phyloP scores from a whole-genome alignment of 2,113 vertebrate genomes.

The Lanius collurio region DNA sequence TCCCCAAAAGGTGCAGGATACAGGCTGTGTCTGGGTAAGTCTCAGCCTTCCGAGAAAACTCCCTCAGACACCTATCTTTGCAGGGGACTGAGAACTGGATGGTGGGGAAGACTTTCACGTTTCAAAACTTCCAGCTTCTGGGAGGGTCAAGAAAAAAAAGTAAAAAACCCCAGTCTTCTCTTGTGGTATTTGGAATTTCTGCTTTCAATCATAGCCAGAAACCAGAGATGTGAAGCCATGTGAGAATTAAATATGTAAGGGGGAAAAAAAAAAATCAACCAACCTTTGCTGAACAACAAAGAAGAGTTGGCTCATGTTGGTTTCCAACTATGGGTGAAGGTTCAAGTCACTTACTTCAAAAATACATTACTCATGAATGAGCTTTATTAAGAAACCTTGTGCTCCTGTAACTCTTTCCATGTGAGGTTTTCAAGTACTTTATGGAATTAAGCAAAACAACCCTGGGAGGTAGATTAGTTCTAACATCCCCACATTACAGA shows the following conservation, averaged over 20 bases:
- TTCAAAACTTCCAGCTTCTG: slow-evolving; percentile 56
- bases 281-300: slow-evolving; percentile 58
- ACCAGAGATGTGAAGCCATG: slow-evolving; percentile 50
- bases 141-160: slow-evolving; percentile 35
- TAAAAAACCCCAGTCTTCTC: slow-evolving; percentile 11
- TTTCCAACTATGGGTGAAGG: slow-evolving; percentile 67
- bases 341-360: slow-evolving; percentile 69
- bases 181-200: slow-evolving; percentile 64
- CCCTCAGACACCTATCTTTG: background rate
- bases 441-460: slow-evolving; percentile 69
- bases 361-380: slow-evolving; percentile 67
- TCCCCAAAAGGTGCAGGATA: background rate
- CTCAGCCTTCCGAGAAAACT: background rate
- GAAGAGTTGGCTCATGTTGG: slow-evolving; percentile 40
- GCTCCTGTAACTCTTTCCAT: slow-evolving; percentile 65
- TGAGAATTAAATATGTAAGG: slow-evolving; percentile 50
- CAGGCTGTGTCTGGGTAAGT: background rate
- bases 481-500: slow-evolving; percentile 68
- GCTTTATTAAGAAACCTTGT: slow-evolving; percentile 68
- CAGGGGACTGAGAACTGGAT: background rate
- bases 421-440: slow-evolving; percentile 68
- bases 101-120: background rate
- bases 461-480: slow-evolving; percentile 65
- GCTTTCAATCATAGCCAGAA: slow-evolving; percentile 61
- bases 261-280: background rate